Evolutionary conservation across 2,113 vertebrate species (phyloP).

Genomic region (Nyctereutes procyonoides): DNA sequence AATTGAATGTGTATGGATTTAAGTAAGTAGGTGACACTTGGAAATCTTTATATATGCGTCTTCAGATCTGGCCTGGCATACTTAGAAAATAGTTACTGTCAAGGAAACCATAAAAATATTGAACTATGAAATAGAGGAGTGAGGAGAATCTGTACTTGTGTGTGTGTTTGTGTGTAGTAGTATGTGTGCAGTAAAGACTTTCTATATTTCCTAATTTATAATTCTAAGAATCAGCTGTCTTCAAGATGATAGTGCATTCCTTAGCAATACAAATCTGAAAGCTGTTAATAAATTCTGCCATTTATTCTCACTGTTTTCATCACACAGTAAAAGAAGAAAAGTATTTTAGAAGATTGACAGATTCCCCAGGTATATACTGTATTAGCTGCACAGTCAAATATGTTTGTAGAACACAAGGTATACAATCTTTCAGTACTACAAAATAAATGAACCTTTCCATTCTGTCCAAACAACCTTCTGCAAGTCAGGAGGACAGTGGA

Average conservation of each 20-base stretch:
- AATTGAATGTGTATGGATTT: not conserved
- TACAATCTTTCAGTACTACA: not conserved
- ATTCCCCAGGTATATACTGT: not conserved
- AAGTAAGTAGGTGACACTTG: not conserved
- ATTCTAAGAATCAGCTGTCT: not conserved
- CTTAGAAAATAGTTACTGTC: slow-evolving; percentile 6
- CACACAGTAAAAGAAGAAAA: not conserved
- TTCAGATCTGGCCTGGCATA: not conserved
- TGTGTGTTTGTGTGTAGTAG: not conserved
- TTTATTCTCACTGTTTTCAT: slow-evolving; percentile 41
- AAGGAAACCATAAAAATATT: not conserved
- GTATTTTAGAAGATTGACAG: not conserved
- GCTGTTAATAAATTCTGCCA: slow-evolving; percentile 13
- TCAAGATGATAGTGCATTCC: slow-evolving; percentile 7
- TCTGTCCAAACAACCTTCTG: not conserved
- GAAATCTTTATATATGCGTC: not conserved
- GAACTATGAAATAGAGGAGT: not conserved
- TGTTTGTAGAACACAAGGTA: not conserved
- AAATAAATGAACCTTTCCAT: not conserved
- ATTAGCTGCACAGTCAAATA: not conserved
- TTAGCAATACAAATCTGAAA: slow-evolving; percentile 8
- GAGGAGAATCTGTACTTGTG: not conserved
- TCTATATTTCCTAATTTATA: not conserved
- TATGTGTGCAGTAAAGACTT: not conserved
- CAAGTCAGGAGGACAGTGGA: not conserved